These are phyloP conservation scores for Byasa hedistus DNA, from an alignment of 2,888 invertebrate species.

Conservation along the genomic window DNA sequence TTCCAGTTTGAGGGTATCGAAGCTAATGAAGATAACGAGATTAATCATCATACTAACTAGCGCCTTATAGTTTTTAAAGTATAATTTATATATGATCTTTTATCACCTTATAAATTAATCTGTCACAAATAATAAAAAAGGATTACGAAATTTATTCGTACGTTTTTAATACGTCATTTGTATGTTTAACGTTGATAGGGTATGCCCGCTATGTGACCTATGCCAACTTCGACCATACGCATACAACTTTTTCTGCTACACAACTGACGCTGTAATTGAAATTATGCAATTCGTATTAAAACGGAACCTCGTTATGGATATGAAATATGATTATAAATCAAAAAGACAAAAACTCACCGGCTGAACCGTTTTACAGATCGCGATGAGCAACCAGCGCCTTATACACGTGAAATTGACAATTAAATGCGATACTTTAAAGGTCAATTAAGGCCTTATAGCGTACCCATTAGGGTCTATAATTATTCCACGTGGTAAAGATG, in stretches of 20 bases:
- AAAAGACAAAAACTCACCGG: constrained; percentile 6
- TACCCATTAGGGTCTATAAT: constrained; percentile 51
- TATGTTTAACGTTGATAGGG: neutral
- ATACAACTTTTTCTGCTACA: constrained; percentile 9
- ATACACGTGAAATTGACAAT: constrained; percentile 47
- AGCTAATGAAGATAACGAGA: too few species aligned
- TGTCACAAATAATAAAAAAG: neutral
- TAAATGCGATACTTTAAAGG: constrained; percentile 46
- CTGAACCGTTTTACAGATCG: constrained; percentile 9
- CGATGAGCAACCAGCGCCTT: constrained; percentile 43
- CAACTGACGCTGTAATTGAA: constrained; percentile 17
- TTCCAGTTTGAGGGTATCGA: too few species aligned
- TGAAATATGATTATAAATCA: constrained; percentile 18
- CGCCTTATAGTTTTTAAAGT: too few species aligned
- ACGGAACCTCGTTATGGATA: constrained; percentile 16
- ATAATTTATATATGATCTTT: too few species aligned
- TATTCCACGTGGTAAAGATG: constrained; percentile 32
- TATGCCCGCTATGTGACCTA: constrained; percentile 8
- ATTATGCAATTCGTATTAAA: too few species aligned
- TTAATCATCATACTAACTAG: too few species aligned
- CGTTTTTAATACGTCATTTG: neutral
- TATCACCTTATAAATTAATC: constrained; percentile 14
- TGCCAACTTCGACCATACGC: constrained; percentile 6
- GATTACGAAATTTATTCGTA: constrained; percentile 1
- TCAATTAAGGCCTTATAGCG: constrained; percentile 52